Evolutionary conservation across 2,797 vertebrate genomes (phyloP), one percentile per base, ranked within the genome.

Genomic region (Selene dorsalis): DNA sequence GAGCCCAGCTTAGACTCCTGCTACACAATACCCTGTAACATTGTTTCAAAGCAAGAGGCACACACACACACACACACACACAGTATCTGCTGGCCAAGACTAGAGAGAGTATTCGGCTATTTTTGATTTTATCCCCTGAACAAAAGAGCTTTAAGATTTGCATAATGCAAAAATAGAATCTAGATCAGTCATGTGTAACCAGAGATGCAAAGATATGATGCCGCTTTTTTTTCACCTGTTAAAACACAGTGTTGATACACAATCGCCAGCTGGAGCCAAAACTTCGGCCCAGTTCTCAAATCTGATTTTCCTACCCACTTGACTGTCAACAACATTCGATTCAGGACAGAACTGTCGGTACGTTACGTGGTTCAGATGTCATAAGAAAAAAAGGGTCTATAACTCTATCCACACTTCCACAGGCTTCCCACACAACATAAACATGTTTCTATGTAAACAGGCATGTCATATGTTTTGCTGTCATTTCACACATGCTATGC

Each of bases 141-240:
- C 91, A 92, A 90, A 91, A 79, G 77, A 80, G 45, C 82, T 83
- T 52, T 30, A 69, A 9, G 45, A 85, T 94, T 94, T 93, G 86
- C 90, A 93, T 92, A 64, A 87, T 88, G 82, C 87, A 91, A 93
- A 94, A 93, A 93, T 89, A 91, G 89, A 92, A 79, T 82, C 82
- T 64, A 12, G 77, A 83, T 87, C 88, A 90, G 88, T 72, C 88
- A 73, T 80, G 89, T 84, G 87, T 78, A 88, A 85, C 87, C 71
- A 85, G 75, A 88, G 88, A 93, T 92, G 39, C 53, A 22, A 30
- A 84, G 92, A 94, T 93, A 89, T 50, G 79, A 86, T 75, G 79
- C 78, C 0, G 56, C 78, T 86, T 87, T 91, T 75, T 91, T 87
- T 89, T 93, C 88, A 93, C 89, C 90, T 93, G 91, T 89, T 92